phyloP scores from a whole-genome alignment of 2,797 vertebrate genomes.

The Eulemur rubriventer region DNA sequence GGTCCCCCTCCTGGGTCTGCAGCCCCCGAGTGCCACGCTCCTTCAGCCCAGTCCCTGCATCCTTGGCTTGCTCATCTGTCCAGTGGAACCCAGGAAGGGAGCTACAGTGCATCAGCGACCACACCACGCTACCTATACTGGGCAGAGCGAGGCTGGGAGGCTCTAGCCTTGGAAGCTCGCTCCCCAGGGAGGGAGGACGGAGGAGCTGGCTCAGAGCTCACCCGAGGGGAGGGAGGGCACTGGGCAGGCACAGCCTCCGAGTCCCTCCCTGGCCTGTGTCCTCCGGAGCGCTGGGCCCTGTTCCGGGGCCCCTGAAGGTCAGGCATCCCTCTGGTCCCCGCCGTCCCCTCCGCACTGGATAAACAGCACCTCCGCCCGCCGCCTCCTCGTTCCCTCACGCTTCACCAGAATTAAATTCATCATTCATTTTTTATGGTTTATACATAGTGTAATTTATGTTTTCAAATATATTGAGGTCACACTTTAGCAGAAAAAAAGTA shows the following conservation, averaged over 20 bases:
- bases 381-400: conserved; percentile 84
- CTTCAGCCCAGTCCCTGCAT: background rate
- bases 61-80: background rate
- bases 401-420: conserved; percentile 90
- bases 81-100: background rate
- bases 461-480: conserved; percentile 90
- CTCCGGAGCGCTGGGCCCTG: background rate
- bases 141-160: background rate
- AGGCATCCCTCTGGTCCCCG: background rate
- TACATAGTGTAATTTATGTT: conserved; percentile 90
- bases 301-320: conserved; percentile 47
- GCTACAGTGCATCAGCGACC: accelerated
- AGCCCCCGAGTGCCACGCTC: accelerated
- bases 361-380: conserved; percentile 81
- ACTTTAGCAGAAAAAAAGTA: conserved; percentile 90
- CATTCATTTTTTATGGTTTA: conserved; percentile 91
- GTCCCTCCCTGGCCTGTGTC: background rate
- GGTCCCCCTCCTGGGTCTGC: background rate
- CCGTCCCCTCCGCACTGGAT: conserved; percentile 73
- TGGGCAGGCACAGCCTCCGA: accelerated
- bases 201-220: background rate
- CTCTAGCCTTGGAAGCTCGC: background rate
- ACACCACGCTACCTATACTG: accelerated
- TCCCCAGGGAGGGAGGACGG: background rate
- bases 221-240: background rate